phyloP scores from a whole-genome alignment of 2,888 invertebrate species.

The Melinaea marsaeus region DNA sequence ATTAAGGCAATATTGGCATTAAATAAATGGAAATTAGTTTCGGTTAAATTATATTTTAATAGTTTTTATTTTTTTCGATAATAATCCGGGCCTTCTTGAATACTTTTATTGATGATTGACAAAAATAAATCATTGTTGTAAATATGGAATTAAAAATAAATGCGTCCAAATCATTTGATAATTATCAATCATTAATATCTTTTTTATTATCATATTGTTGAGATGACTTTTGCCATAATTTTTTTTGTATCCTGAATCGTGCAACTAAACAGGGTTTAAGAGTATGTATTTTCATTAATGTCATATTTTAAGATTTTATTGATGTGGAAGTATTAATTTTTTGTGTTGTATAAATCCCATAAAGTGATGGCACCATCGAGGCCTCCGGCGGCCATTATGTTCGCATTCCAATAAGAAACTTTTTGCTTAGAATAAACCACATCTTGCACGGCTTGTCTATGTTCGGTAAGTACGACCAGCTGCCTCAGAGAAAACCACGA shows the following conservation, averaged over 20 bases:
- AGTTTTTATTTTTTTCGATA: too few species aligned
- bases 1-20: slow-evolving; percentile 58
- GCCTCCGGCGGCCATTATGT: slow-evolving; percentile 87
- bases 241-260: neutral
- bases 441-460: slow-evolving; percentile 83
- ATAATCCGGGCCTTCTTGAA: too few species aligned
- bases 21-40: slow-evolving; percentile 14
- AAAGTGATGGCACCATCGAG: slow-evolving; percentile 86
- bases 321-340: slow-evolving; percentile 38
- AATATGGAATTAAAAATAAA: slow-evolving; percentile 2
- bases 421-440: slow-evolving; percentile 82
- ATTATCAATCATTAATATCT: slow-evolving; percentile 9
- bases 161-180: slow-evolving; percentile 7
- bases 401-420: slow-evolving; percentile 83
- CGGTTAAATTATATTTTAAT: too few species aligned
- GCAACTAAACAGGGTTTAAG: slow-evolving; percentile 4
- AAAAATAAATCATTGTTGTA: slow-evolving; percentile 6
- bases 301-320: neutral
- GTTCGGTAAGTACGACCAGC: slow-evolving; percentile 85
- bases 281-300: neutral
- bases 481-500: slow-evolving; percentile 87
- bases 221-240: too few species aligned
- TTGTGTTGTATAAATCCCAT: slow-evolving; percentile 86
- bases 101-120: slow-evolving; percentile 3
- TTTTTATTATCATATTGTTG: too few species aligned